These are phyloP conservation scores for Poeciliopsis turrubarensis DNA, from an alignment of 2,113 vertebrate genomes.

Conservation along the genomic window DNA sequence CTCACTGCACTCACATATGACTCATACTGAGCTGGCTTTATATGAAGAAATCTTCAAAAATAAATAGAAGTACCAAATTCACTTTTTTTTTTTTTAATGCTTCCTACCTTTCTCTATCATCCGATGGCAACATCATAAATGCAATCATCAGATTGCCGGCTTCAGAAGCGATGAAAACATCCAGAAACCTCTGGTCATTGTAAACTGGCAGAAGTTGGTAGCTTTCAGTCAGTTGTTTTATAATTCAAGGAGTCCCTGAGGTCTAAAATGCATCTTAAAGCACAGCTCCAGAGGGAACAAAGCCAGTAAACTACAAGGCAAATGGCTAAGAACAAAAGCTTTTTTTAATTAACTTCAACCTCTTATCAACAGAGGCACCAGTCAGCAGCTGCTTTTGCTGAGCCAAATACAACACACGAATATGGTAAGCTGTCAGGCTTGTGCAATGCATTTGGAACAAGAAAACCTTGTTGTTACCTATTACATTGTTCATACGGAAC, in stretches of 20 bases:
- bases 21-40: neutral
- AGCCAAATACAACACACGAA: constrained; percentile 36
- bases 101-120: neutral
- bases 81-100: neutral
- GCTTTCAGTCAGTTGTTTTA: constrained; percentile 27
- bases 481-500: neutral
- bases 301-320: constrained; percentile 18
- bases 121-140: constrained; percentile 17
- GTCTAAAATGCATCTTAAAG: constrained; percentile 44
- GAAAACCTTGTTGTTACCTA: neutral
- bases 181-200: constrained; percentile 11
- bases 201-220: constrained; percentile 40
- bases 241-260: constrained; percentile 49
- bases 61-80: neutral
- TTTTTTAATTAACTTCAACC: constrained; percentile 60
- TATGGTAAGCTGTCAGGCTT: constrained; percentile 39
- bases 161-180: constrained; percentile 15
- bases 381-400: constrained; percentile 33
- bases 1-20: neutral
- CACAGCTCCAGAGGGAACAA: constrained; percentile 30
- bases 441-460: constrained; percentile 8
- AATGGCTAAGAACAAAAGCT: constrained; percentile 40
- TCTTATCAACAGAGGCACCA: constrained; percentile 35
- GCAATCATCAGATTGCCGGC: constrained; percentile 26
- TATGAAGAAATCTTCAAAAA: neutral